These are phyloP conservation scores for Miichthys miiuy DNA, from an alignment of 2,797 vertebrate genomes.

Conservation along the genomic window DNA sequence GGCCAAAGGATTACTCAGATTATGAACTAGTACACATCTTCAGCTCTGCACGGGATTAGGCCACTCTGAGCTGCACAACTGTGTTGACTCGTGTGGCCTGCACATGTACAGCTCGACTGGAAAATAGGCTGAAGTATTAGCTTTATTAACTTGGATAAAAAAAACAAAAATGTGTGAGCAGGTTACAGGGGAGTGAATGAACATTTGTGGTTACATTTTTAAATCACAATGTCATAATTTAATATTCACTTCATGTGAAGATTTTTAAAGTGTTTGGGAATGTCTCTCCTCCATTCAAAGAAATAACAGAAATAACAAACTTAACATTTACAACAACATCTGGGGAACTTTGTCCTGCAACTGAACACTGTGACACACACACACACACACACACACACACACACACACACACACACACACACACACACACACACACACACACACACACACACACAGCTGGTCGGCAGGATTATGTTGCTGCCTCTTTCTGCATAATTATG, in stretches of 20 bases:
- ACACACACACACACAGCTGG: constrained; percentile 2
- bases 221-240: constrained; percentile 5
- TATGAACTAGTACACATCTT: constrained; percentile 36
- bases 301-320: neutral
- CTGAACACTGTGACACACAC: constrained; percentile 33
- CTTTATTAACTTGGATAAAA: constrained; percentile 16
- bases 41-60: constrained; percentile 47
- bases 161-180: neutral
- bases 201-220: neutral
- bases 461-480: constrained; percentile 25
- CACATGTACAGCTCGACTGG: constrained; percentile 18
- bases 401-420: constrained; percentile 1
- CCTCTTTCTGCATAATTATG: constrained; percentile 30
- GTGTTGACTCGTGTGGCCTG: constrained; percentile 10
- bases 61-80: constrained; percentile 20
- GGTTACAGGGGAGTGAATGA: neutral
- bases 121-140: constrained; percentile 17
- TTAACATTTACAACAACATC: constrained; percentile 42
- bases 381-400: constrained; percentile 2
- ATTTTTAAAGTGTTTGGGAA: neutral
- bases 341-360: constrained; percentile 36
- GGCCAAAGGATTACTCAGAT: constrained; percentile 63
- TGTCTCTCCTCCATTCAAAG: neutral
- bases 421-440: constrained; percentile 16
- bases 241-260: neutral